Percentiles rank a stretch among this genome's conserved stretches.
Conservation (phyloP, 2,113 vertebrate species). For the Sciurus niger region DNA sequence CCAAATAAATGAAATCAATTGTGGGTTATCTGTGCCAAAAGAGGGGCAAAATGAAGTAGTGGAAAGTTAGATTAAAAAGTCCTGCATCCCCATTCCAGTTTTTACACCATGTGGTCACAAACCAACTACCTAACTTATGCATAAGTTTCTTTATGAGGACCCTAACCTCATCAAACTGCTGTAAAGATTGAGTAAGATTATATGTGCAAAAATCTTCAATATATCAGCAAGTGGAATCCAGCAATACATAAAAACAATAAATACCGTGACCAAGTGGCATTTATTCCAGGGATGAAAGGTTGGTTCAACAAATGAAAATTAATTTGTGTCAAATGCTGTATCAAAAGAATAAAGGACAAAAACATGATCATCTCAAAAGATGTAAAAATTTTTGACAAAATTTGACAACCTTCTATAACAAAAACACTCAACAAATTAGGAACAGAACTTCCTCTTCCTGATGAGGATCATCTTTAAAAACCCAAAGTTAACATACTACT, state of each 20-base stretch:
- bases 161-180: neutral
- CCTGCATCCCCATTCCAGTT: neutral
- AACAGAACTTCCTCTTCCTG: too few relatives aligned
- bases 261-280: too few relatives aligned
- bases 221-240: too few relatives aligned
- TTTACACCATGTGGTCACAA: neutral
- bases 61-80: neutral
- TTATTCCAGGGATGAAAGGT: too few relatives aligned
- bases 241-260: too few relatives aligned
- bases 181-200: neutral
- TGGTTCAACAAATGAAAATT: too few relatives aligned
- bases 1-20: constrained; percentile 5
- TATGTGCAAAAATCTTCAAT: neutral
- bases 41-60: neutral
- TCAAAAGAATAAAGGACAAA: neutral
- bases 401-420: neutral
- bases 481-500: neutral
- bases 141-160: neutral
- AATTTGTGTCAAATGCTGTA: neutral
- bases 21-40: neutral
- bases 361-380: neutral
- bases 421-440: too few relatives aligned
- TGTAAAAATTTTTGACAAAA: neutral
- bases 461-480: too few relatives aligned
- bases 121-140: neutral